Evolutionary conservation across 2,888 invertebrate species (phyloP).

Genomic region (Linyphia triangularis): DNA sequence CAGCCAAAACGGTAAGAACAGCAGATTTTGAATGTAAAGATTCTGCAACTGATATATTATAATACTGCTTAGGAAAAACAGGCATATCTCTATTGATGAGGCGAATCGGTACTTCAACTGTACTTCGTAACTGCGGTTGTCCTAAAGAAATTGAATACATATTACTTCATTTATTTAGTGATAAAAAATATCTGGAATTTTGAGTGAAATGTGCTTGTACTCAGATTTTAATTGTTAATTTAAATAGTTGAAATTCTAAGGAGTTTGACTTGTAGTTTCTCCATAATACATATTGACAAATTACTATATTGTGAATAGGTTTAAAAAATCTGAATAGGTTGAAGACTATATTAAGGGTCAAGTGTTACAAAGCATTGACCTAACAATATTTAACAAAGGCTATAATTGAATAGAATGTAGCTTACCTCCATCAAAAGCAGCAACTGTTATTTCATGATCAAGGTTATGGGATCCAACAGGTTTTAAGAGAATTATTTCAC

Average conservation of each 20-base stretch:
- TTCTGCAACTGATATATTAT: constrained; percentile 89
- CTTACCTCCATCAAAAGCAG: constrained; percentile 92
- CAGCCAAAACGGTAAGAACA: constrained; percentile 90
- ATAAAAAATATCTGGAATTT: not conserved
- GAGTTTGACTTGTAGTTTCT: no score
- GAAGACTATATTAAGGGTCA: no score
- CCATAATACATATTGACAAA: no score
- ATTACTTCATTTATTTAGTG: not conserved
- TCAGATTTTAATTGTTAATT: no score
- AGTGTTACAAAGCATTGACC: no score
- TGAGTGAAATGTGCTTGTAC: no score
- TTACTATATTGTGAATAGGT: no score
- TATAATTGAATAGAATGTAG: not conserved
- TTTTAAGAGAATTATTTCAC: constrained; percentile 90
- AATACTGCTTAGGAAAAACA: constrained; percentile 93
- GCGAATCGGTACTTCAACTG: constrained; percentile 88
- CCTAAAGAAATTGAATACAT: constrained; percentile 81
- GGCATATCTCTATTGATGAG: constrained; percentile 95
- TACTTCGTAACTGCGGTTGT: constrained; percentile 86
- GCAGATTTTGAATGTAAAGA: constrained; percentile 88
- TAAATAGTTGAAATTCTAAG: no score
- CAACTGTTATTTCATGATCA: constrained; percentile 85
- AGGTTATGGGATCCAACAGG: constrained; percentile 79
- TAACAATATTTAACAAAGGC: no score
- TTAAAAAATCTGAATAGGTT: no score